Percentiles rank a stretch among this genome's conserved stretches.
Conservation (phyloP, 2,113 vertebrate species). For the Spea multiplicata region DNA sequence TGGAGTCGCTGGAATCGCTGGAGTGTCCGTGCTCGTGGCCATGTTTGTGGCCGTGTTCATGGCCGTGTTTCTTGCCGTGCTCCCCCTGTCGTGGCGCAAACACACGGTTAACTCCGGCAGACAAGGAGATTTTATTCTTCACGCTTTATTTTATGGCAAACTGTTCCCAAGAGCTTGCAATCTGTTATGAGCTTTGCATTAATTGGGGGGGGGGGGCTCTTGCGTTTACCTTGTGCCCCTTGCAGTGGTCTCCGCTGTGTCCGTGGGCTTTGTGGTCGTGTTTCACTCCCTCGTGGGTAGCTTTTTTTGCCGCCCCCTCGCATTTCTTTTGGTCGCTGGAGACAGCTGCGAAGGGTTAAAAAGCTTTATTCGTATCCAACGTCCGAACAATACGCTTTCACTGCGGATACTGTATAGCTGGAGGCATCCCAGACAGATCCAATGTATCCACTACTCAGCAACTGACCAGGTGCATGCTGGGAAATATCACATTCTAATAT, state of each 20-base stretch:
- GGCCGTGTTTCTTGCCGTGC: neutral
- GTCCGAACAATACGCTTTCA: too few species aligned
- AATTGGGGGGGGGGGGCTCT: neutral
- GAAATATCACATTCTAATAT: too few species aligned
- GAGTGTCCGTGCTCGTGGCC: neutral
- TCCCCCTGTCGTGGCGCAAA: conserved; percentile 6
- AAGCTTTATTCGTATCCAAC: neutral
- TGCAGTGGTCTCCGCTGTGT: conserved; percentile 8
- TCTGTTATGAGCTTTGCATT: too few species aligned
- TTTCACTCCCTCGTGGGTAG: neutral
- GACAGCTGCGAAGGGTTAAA: neutral
- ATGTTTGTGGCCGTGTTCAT: conserved; percentile 33
- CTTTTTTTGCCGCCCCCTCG: neutral
- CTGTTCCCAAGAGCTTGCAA: too few species aligned
- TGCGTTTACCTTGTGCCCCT: conserved; percentile 28
- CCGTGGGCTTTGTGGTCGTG: conserved; percentile 23
- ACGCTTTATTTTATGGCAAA: too few species aligned
- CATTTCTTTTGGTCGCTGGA: neutral
- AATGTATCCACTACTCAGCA: too few species aligned
- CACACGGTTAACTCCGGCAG: too few species aligned
- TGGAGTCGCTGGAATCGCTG: conserved; percentile 49
- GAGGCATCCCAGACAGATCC: too few species aligned
- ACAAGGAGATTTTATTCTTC: too few species aligned
- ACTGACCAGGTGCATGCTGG: too few species aligned
- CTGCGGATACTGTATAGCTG: too few species aligned